These are phyloP conservation scores for Edolisoma coerulescens DNA, from an alignment of 2,113 vertebrate genomes.

Conservation along the genomic window DNA sequence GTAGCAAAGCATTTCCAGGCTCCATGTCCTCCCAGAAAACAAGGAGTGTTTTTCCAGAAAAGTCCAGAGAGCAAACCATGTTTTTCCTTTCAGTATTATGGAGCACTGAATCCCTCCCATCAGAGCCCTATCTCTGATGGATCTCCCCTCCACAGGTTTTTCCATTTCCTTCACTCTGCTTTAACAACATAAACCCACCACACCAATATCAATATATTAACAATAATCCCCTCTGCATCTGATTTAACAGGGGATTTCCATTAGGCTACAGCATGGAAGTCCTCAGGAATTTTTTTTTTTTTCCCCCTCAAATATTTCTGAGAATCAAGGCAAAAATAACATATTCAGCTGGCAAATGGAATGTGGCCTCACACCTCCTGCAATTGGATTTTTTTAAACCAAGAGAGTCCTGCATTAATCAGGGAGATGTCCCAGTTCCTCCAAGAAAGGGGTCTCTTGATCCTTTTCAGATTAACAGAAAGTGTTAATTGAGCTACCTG, in stretches of 20 bases:
- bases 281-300: neutral
- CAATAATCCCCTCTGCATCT: neutral
- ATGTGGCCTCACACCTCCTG: neutral
- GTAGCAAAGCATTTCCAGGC: neutral
- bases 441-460: neutral
- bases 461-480: neutral
- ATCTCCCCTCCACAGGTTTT: neutral
- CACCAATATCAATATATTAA: neutral
- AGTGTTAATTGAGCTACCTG: neutral
- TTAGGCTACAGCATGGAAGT: neutral
- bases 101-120: neutral
- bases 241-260: neutral
- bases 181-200: neutral
- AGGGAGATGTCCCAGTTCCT: neutral
- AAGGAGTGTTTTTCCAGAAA: neutral
- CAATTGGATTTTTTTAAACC: neutral
- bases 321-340: neutral
- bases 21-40: neutral
- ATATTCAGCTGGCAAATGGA: neutral
- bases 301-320: neutral
- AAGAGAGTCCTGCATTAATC: neutral
- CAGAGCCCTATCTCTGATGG: neutral
- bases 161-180: neutral
- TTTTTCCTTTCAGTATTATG: neutral
- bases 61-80: neutral